These are phyloP conservation scores for Luscinia megarhynchos DNA, from an alignment of 2,797 vertebrate genomes.

Conservation along the genomic window DNA sequence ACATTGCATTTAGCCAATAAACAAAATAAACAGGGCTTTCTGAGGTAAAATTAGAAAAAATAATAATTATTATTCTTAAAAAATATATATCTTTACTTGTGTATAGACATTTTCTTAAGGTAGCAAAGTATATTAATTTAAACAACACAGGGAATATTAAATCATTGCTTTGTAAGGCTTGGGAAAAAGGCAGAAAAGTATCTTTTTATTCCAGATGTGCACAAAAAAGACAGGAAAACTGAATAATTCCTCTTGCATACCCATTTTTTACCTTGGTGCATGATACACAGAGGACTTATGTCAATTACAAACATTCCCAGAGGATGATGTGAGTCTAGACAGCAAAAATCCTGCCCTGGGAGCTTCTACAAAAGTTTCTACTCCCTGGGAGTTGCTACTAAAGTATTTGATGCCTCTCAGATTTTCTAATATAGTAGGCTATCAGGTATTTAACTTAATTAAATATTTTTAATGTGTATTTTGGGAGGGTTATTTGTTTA, in stretches of 20 bases:
- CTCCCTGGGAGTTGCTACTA: neutral
- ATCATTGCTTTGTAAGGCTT: neutral
- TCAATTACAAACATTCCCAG: neutral
- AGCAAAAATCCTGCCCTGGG: neutral
- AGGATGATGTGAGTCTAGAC: neutral
- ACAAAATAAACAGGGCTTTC: neutral
- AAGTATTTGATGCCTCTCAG: neutral
- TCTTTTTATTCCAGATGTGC: neutral
- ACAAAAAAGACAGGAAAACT: neutral
- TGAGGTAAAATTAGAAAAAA: neutral
- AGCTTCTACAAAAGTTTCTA: neutral
- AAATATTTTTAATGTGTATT: neutral
- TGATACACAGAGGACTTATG: neutral
- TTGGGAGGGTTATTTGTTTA: accelerated
- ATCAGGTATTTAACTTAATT: neutral
- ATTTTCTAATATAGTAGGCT: neutral
- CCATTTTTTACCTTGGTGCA: neutral
- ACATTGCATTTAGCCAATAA: neutral
- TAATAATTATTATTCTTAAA: neutral
- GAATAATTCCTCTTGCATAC: neutral
- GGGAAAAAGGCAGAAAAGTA: neutral
- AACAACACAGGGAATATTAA: neutral
- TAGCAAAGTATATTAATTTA: neutral
- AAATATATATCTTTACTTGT: neutral
- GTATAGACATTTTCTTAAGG: neutral